Conservation (phyloP, 2,888 invertebrate genomes). For the Unio delphinus region DNA sequence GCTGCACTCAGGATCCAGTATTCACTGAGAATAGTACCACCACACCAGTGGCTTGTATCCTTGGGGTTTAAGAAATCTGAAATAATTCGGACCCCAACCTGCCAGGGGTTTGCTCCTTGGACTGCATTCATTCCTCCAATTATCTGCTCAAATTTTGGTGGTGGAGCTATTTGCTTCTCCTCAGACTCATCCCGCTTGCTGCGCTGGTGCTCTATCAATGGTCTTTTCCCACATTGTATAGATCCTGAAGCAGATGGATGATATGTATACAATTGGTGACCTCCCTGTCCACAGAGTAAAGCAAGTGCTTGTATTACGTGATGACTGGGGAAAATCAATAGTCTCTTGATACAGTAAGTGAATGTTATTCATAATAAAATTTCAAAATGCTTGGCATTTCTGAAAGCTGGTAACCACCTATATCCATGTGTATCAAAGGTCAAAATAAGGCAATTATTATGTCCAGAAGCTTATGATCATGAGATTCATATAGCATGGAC, state of each 20-base stretch:
- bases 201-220: constrained; percentile 29
- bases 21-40: constrained; percentile 61
- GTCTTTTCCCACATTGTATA: constrained; percentile 34
- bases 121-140: constrained; percentile 55
- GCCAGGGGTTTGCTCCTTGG: constrained; percentile 66
- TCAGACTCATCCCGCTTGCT: constrained; percentile 28
- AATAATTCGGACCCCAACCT: constrained; percentile 51
- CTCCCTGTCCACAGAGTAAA: too few species aligned
- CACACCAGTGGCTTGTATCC: constrained; percentile 54
- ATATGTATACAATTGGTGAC: not conserved
- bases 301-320: too few species aligned
- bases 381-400: too few species aligned
- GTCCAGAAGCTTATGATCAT: too few species aligned
- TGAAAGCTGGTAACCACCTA: too few species aligned
- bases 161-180: constrained; percentile 19
- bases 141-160: constrained; percentile 41
- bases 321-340: too few species aligned
- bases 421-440: too few species aligned
- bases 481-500: too few species aligned
- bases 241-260: not conserved
- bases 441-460: too few species aligned
- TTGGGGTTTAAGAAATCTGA: constrained; percentile 5
- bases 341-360: too few species aligned
- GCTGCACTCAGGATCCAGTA: constrained; percentile 68
- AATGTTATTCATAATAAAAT: too few species aligned